Conservation (phyloP, 1,140 invertebrate species). For the Varroa destructor region DNA sequence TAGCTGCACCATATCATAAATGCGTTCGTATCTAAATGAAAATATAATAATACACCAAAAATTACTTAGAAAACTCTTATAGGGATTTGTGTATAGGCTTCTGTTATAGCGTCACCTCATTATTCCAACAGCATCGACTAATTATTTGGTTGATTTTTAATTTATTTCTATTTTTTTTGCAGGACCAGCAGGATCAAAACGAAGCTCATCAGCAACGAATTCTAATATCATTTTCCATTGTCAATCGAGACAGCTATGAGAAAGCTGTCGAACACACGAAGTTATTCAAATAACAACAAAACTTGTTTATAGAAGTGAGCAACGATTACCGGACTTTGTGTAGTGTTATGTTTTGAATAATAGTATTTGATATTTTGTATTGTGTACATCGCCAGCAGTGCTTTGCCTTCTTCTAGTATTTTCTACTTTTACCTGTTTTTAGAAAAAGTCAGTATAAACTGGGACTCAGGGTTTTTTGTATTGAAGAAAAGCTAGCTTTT, state of each 20-base stretch:
- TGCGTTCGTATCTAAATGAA: neutral
- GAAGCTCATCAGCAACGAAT: neutral
- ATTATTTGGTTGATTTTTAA: neutral
- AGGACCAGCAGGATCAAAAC: neutral
- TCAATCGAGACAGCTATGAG: constrained; percentile 5
- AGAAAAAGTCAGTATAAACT: too few relatives aligned
- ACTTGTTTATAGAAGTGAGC: too few relatives aligned
- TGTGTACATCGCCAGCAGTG: too few relatives aligned
- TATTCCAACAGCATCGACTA: neutral
- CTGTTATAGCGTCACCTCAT: neutral
- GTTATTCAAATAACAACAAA: too few relatives aligned
- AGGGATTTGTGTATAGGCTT: neutral
- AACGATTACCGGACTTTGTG: too few relatives aligned
- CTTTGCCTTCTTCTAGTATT: too few relatives aligned
- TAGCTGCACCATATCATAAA: neutral
- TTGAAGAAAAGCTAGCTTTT: too few relatives aligned
- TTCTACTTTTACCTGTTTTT: too few relatives aligned
- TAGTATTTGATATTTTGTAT: too few relatives aligned
- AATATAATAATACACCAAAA: neutral
- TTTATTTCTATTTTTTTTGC: neutral
- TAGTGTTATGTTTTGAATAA: too few relatives aligned
- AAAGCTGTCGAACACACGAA: neutral
- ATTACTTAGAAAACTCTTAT: neutral
- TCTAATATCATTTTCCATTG: neutral
- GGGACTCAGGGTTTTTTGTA: too few relatives aligned